A percentile compares a stretch with the other conserved stretches of the same genome.
Evolutionary conservation across 2,888 invertebrate genomes (phyloP).

Genomic region (Limnephilus lunatus): DNA sequence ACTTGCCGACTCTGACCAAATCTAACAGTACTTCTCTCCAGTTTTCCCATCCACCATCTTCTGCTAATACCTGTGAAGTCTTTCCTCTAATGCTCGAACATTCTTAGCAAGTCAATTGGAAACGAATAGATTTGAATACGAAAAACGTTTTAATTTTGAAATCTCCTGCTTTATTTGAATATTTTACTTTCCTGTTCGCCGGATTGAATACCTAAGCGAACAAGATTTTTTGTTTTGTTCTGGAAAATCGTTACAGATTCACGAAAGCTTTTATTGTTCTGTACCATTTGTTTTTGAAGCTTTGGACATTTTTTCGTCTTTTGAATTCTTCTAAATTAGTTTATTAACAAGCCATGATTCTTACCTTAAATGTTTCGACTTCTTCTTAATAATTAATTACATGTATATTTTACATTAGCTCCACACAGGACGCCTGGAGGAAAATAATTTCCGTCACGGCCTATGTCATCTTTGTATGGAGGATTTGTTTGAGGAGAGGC

Average conservation of each 20-base stretch:
- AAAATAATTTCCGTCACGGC: no score
- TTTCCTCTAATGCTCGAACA: background rate
- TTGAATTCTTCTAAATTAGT: background rate
- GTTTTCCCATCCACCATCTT: no score
- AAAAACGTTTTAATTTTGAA: background rate
- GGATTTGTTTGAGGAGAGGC: no score
- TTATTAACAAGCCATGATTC: background rate
- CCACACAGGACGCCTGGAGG: no score
- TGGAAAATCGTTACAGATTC: background rate
- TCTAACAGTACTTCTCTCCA: background rate
- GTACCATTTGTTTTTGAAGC: background rate
- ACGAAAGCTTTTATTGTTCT: background rate
- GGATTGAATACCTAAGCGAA: background rate
- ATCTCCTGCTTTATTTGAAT: background rate
- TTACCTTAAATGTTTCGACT: background rate
- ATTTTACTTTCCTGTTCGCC: background rate
- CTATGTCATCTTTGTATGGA: no score
- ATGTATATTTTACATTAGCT: no score
- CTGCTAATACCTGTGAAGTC: background rate
- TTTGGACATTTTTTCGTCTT: background rate
- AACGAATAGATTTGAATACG: background rate
- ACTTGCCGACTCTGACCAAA: background rate
- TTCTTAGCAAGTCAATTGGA: constrained; percentile 2
- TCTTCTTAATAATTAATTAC: no score
- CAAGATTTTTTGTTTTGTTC: background rate